Evolutionary conservation across 2,888 invertebrate species (phyloP).

Genomic region (Thera obeliscata): DNA sequence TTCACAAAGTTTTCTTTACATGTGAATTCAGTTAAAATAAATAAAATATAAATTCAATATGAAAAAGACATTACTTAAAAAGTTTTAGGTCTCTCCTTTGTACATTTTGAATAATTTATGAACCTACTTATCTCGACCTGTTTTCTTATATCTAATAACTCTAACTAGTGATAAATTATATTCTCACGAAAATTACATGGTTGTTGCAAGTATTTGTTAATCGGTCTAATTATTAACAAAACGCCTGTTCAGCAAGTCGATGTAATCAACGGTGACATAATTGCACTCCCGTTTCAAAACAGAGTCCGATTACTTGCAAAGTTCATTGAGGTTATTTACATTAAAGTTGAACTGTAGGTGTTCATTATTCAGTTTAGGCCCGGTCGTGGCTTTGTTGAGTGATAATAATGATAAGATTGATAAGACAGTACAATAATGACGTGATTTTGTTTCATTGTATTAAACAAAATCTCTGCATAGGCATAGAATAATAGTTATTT

Average conservation of each 20-base stretch:
- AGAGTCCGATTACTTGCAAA: conserved; percentile 18
- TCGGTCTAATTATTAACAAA: conserved; percentile 10
- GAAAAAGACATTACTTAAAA: too few species aligned
- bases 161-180: neutral
- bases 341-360: conserved; percentile 7
- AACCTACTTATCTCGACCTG: neutral
- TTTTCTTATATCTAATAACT: neutral
- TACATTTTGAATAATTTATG: too few species aligned
- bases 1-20: too few species aligned
- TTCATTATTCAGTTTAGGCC: conserved; percentile 3
- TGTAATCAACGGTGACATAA: conserved; percentile 22
- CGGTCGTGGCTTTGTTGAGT: neutral
- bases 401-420: neutral
- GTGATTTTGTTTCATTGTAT: neutral
- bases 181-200: conserved; percentile 3
- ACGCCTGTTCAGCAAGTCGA: conserved; percentile 20
- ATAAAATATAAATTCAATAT: too few species aligned
- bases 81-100: too few species aligned
- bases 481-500: too few species aligned
- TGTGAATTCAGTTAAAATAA: too few species aligned
- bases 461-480: neutral
- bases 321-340: conserved; percentile 20
- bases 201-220: neutral
- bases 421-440: neutral
- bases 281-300: conserved; percentile 22